phyloP scores from a whole-genome alignment of 2,888 invertebrate genomes.

The Ypsolopha scabrella region DNA sequence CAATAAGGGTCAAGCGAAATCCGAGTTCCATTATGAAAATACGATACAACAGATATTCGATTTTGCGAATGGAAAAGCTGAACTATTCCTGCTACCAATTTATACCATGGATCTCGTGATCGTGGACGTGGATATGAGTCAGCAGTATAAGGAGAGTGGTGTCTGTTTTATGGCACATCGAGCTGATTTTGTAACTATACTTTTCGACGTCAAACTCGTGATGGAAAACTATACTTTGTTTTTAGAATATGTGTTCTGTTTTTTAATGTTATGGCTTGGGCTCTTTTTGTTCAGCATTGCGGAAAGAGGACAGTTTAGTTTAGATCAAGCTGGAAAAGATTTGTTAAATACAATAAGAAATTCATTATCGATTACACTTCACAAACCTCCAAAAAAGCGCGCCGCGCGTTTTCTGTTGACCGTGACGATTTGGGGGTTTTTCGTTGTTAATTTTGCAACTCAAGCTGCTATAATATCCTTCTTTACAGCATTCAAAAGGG shows the following conservation, averaged over 20 bases:
- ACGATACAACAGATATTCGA: conserved; percentile 36
- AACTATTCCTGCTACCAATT: conserved; percentile 40
- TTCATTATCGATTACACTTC: conserved; percentile 32
- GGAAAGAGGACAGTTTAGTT: conserved; percentile 22
- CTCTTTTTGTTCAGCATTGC: conserved; percentile 34
- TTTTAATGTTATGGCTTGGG: conserved; percentile 42
- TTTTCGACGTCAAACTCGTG: conserved; percentile 35
- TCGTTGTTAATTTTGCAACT: conserved; percentile 46
- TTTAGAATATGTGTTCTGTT: conserved; percentile 26
- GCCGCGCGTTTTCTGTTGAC: conserved; percentile 45
- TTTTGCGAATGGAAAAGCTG: conserved; percentile 39
- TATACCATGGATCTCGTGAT: conserved; percentile 48
- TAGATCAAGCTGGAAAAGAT: conserved; percentile 49
- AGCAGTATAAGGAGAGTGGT: conserved; percentile 46
- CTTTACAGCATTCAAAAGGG: conserved; percentile 47
- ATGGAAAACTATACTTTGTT: conserved; percentile 21
- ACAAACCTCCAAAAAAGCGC: conserved; percentile 32
- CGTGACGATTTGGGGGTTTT: conserved; percentile 49
- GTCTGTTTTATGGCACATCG: conserved; percentile 45
- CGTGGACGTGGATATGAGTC: conserved; percentile 38
- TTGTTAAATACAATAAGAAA: conserved; percentile 44
- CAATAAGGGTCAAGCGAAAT: conserved; percentile 20
- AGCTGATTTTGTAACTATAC: conserved; percentile 41
- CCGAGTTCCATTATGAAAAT: conserved; percentile 34
- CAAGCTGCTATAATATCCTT: conserved; percentile 58